A percentile compares a stretch with the other conserved stretches of the same genome.
Conservation (phyloP, 2,888 invertebrate genomes). For the Pseudeuparius sepicola region DNA sequence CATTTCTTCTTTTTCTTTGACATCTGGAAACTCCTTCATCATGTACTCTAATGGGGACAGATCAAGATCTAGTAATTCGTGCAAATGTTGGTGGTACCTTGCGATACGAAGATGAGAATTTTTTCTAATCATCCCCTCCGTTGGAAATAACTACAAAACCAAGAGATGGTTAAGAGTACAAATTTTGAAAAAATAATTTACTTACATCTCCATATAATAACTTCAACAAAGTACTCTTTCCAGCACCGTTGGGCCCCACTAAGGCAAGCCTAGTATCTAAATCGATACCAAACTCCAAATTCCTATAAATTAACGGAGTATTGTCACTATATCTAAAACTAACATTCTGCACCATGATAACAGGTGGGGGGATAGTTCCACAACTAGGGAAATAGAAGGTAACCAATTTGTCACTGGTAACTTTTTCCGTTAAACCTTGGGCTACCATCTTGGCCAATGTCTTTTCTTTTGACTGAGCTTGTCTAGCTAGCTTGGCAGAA, state of each 20-base stretch:
- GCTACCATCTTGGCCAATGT: constrained; percentile 99
- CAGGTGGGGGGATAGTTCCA: constrained; percentile 95
- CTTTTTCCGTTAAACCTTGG: constrained; percentile 93
- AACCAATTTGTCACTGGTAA: constrained; percentile 78
- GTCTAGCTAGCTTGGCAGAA: constrained; percentile 94
- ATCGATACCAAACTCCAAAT: constrained; percentile 98
- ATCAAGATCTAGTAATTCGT: constrained; percentile 90
- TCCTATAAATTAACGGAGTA: constrained; percentile 88
- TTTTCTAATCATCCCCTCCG: constrained; percentile 94
- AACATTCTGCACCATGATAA: constrained; percentile 99
- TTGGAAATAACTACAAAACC: constrained; percentile 65
- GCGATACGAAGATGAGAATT: constrained; percentile 97
- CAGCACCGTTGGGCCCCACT: constrained; percentile 97
- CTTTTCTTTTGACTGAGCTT: constrained; percentile 99
- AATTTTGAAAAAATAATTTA: constrained; percentile 19
- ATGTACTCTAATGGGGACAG: constrained; percentile 95
- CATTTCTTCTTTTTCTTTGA: constrained; percentile 98
- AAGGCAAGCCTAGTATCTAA: constrained; percentile 90
- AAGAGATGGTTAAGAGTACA: constrained; percentile 12
- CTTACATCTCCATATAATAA: constrained; percentile 87
- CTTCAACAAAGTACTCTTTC: constrained; percentile 95
- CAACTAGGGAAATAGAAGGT: constrained; percentile 95
- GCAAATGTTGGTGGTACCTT: constrained; percentile 97
- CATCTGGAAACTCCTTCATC: constrained; percentile 93
- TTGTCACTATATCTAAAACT: constrained; percentile 86